Conservation (phyloP, 2,113 vertebrate genomes). For the Sceloporus undulatus region DNA sequence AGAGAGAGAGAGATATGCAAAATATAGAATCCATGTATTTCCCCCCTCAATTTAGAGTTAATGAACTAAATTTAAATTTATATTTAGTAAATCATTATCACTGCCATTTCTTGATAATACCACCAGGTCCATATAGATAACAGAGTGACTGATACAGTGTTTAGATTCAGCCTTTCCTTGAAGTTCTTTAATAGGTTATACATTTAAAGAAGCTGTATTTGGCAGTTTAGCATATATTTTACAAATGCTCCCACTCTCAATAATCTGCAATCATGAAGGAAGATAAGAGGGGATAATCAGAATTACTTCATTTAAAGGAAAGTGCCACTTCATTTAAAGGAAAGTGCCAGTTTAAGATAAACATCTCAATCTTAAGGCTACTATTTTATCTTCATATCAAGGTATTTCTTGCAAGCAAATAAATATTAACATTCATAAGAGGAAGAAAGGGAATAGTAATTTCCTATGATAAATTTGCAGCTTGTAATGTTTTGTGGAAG, state of each 20-base stretch:
- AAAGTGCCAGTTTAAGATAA: not conserved
- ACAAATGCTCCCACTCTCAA: not conserved
- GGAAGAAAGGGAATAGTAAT: not conserved
- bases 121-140: not conserved
- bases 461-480: not conserved
- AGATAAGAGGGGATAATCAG: not conserved
- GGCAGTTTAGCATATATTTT: not conserved
- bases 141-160: not conserved
- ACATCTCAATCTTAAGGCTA: not conserved
- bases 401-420: not conserved
- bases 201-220: not conserved
- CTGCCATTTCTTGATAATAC: not conserved
- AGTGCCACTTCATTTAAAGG: not conserved
- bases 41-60: not conserved
- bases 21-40: not conserved
- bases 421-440: conserved; percentile 1
- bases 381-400: not conserved
- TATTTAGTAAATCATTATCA: not conserved
- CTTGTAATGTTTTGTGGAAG: not conserved
- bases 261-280: not conserved
- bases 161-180: not conserved
- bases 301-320: not conserved
- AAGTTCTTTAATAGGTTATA: not conserved
- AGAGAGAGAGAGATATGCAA: not conserved
- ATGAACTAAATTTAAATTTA: not conserved